These are phyloP conservation scores for Flexamia atlantica DNA, from an alignment of 2,888 invertebrate genomes.

Conservation along the genomic window DNA sequence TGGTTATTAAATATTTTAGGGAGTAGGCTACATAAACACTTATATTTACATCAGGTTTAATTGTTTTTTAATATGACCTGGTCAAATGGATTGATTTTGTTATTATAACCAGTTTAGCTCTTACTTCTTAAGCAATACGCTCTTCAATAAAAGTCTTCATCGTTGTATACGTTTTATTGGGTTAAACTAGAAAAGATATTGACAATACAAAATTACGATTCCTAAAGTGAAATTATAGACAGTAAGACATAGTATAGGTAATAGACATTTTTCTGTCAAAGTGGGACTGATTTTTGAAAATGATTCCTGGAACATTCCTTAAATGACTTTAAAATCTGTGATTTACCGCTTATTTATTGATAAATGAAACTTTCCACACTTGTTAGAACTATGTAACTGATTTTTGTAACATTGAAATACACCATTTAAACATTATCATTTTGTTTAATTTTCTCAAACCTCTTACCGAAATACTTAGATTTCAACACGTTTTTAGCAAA, in stretches of 20 bases:
- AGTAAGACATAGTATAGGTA: no score
- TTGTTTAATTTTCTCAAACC: neutral
- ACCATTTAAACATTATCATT: neutral
- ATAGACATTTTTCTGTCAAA: neutral
- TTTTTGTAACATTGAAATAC: conserved; percentile 27
- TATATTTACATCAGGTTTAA: no score
- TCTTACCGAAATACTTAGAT: neutral
- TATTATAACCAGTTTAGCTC: neutral
- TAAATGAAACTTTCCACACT: neutral
- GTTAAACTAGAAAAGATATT: no score
- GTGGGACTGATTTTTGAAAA: neutral
- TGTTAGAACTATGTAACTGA: conserved; percentile 1
- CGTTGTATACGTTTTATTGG: no score
- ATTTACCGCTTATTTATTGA: neutral
- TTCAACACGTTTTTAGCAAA: no score
- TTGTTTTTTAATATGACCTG: neutral
- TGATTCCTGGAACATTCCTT: conserved; percentile 15
- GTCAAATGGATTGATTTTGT: no score
- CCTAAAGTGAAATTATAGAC: no score
- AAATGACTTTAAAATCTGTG: conserved; percentile 4
- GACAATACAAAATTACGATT: no score
- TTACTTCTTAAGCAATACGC: no score
- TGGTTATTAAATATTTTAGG: no score
- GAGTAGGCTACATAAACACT: no score
- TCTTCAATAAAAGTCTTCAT: no score